Conservation (phyloP, 2,113 vertebrate genomes). For the Semnornis frantzii region DNA sequence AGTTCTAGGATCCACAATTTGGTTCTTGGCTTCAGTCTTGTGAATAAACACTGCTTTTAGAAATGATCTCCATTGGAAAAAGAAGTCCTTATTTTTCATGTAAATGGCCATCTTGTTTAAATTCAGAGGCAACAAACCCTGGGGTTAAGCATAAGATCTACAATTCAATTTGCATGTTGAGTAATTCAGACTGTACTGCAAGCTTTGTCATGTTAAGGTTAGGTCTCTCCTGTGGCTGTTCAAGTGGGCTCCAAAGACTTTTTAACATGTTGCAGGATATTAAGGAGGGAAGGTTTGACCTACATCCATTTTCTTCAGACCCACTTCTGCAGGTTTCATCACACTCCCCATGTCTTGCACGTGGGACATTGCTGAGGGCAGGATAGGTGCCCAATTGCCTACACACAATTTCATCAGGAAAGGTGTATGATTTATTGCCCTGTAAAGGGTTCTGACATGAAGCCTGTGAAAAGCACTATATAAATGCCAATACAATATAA, state of each 20-base stretch:
- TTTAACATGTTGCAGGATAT: conserved; percentile 58
- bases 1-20: neutral
- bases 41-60: neutral
- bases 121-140: neutral
- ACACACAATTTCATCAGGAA: conserved; percentile 58
- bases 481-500: conserved; percentile 66
- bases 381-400: conserved; percentile 53
- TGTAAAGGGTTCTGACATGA: conserved; percentile 62
- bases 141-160: conserved; percentile 30
- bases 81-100: neutral
- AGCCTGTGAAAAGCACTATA: conserved; percentile 62
- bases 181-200: conserved; percentile 38
- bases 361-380: conserved; percentile 51
- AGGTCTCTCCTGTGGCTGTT: conserved; percentile 65
- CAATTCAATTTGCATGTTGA: conserved; percentile 60
- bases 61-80: neutral
- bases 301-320: conserved; percentile 48
- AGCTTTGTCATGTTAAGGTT: conserved; percentile 61
- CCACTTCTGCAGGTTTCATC: conserved; percentile 52
- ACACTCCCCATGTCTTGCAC: neutral
- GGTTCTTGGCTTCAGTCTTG: neutral
- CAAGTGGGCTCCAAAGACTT: conserved; percentile 52
- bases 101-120: conserved; percentile 40
- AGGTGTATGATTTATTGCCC: conserved; percentile 48
- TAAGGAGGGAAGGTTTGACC: conserved; percentile 53